A percentile compares a stretch with the other conserved stretches of the same genome.
These are phyloP conservation scores for Rotaria macrura DNA, from an alignment of 2,888 invertebrate species.

Conservation along the genomic window DNA sequence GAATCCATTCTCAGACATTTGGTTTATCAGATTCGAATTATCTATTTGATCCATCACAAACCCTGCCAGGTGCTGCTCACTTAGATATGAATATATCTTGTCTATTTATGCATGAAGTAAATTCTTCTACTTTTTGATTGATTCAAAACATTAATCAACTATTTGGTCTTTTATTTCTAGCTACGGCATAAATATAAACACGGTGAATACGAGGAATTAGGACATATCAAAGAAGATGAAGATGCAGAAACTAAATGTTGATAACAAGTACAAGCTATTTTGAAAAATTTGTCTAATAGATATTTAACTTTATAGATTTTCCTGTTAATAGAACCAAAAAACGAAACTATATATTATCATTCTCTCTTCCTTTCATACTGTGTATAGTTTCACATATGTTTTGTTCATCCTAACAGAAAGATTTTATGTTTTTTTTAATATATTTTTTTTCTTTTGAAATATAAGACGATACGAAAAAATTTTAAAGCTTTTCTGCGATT, in stretches of 20 bases:
- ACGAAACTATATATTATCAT: background rate
- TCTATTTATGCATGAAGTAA: slow-evolving; percentile 33
- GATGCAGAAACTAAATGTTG: background rate
- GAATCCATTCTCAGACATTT: background rate
- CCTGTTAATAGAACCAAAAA: background rate
- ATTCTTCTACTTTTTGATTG: background rate
- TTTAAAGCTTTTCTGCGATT: too few relatives aligned
- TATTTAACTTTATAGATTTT: background rate
- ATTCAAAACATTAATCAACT: background rate
- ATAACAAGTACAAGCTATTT: background rate
- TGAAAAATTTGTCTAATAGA: background rate
- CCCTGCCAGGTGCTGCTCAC: slow-evolving; percentile 19
- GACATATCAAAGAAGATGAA: slow-evolving; percentile 28
- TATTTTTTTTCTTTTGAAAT: background rate
- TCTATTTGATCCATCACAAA: background rate
- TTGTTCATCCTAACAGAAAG: background rate
- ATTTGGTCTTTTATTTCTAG: background rate
- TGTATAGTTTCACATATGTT: background rate
- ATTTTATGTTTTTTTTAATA: background rate
- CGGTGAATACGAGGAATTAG: slow-evolving; percentile 30
- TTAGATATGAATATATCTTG: slow-evolving; percentile 30
- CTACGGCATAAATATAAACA: slow-evolving; percentile 32
- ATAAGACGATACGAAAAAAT: too few relatives aligned
- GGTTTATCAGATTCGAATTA: background rate
- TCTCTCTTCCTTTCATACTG: background rate